phyloP scores from a whole-genome alignment of 2,888 invertebrate genomes.

The Diaprepes abbreviatus region DNA sequence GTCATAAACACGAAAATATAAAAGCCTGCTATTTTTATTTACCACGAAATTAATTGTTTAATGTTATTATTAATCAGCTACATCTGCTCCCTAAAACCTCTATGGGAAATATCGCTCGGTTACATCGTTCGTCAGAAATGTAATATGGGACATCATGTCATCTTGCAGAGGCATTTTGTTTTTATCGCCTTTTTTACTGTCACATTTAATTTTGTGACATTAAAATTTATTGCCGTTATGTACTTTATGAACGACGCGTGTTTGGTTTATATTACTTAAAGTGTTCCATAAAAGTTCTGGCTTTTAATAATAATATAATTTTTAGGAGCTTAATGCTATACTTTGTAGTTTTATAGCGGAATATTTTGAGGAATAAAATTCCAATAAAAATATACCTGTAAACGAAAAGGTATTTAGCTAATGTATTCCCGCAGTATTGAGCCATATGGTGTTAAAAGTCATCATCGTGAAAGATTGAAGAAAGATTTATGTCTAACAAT shows the following conservation, averaged over 20 bases:
- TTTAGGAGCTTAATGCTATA: neutral
- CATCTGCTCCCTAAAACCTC: constrained; percentile 36
- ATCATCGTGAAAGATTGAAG: no score
- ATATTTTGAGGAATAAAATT: no score
- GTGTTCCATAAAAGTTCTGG: constrained; percentile 28
- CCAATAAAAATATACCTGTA: no score
- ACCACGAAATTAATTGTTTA: constrained; percentile 20
- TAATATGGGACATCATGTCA: constrained; percentile 42
- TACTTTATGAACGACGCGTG: constrained; percentile 38
- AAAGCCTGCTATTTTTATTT: constrained; percentile 4
- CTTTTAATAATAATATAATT: constrained; percentile 18
- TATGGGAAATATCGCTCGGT: constrained; percentile 31
- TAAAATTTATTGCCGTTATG: constrained; percentile 47
- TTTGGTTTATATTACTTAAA: constrained; percentile 42
- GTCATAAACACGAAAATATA: no score
- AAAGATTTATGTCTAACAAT: no score
- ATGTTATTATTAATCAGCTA: constrained; percentile 35
- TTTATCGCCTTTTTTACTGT: constrained; percentile 48
- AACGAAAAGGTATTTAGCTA: no score
- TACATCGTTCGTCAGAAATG: constrained; percentile 25
- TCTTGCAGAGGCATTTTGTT: constrained; percentile 46
- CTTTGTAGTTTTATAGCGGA: constrained; percentile 4
- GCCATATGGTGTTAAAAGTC: no score
- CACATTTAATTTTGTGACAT: constrained; percentile 48
- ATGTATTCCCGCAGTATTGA: no score